Evolutionary conservation across 2,888 invertebrate genomes (phyloP).

Genomic region (Diplazon laetatorius): DNA sequence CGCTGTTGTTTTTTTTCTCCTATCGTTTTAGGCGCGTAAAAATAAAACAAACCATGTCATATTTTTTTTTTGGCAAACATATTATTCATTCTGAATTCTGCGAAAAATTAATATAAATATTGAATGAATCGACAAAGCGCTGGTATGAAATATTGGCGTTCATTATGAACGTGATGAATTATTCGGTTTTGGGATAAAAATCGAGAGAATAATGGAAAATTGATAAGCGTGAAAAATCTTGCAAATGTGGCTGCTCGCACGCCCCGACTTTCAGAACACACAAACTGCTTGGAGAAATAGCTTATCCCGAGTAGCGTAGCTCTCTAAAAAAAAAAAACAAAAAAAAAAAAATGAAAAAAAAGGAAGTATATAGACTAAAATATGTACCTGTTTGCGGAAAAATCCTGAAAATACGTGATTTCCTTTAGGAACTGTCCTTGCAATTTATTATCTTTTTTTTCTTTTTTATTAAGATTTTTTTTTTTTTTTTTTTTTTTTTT

Average conservation of each 20-base stretch:
- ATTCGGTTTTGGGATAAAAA: neutral
- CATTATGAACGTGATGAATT: neutral
- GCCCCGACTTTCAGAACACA: constrained; percentile 56
- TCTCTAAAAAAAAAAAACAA: constrained; percentile 40
- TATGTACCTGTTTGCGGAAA: constrained; percentile 65
- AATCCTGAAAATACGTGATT: constrained; percentile 55
- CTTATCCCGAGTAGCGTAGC: constrained; percentile 59
- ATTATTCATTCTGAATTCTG: no score
- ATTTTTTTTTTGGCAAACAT: no score
- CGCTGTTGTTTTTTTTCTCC: neutral
- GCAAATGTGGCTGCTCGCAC: neutral
- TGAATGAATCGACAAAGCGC: neutral
- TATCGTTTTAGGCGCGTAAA: neutral
- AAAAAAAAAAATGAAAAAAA: constrained; percentile 25
- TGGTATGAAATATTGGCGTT: constrained; percentile 20
- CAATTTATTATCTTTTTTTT: constrained; percentile 19
- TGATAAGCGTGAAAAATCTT: neutral
- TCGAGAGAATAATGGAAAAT: neutral
- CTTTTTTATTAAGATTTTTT: neutral
- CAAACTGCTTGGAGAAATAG: constrained; percentile 58
- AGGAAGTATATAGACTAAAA: constrained; percentile 55
- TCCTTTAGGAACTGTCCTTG: constrained; percentile 29
- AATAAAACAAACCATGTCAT: no score
- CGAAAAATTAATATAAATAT: constrained; percentile 1
- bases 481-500: neutral